Percentiles rank a stretch among this genome's conserved stretches.
phyloP scores from a whole-genome alignment of 1,140 invertebrate genomes.

The Apocrypta bakeri region DNA sequence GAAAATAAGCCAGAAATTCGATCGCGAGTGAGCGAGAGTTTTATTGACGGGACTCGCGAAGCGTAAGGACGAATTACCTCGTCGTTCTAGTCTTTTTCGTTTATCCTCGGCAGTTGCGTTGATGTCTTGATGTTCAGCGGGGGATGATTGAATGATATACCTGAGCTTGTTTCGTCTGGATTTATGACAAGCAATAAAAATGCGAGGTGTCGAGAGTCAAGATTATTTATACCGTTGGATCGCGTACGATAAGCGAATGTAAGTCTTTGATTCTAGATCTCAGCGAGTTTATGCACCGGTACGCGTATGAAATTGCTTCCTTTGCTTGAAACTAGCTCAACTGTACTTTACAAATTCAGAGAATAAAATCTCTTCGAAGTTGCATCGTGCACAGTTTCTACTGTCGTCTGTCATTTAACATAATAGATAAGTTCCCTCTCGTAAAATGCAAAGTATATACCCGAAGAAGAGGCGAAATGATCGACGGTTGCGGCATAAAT shows the following conservation, averaged over 20 bases:
- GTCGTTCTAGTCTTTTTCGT: neutral
- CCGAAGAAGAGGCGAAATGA: slow-evolving; percentile 33
- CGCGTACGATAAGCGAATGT: too few relatives aligned
- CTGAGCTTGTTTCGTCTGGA: neutral
- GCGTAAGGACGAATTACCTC: neutral
- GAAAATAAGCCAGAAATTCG: neutral
- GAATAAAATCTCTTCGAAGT: too few relatives aligned
- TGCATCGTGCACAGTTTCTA: neutral
- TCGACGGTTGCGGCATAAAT: slow-evolving; percentile 33
- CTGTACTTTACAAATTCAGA: too few relatives aligned
- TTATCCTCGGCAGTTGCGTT: neutral
- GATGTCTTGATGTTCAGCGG: neutral
- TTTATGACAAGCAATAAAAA: neutral
- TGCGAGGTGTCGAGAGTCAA: neutral
- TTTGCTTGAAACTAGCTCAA: too few relatives aligned
- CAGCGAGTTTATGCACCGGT: too few relatives aligned
- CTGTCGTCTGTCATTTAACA: neutral
- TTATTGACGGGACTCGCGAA: neutral
- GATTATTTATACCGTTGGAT: too few relatives aligned
- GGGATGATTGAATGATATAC: neutral
- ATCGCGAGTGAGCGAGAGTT: neutral
- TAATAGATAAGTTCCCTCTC: slow-evolving; percentile 37
- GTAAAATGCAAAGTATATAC: slow-evolving; percentile 37
- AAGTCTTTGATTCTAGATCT: too few relatives aligned
- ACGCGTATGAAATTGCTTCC: too few relatives aligned